phyloP scores from a whole-genome alignment of 2,888 invertebrate species.

The Eulithis prunata region DNA sequence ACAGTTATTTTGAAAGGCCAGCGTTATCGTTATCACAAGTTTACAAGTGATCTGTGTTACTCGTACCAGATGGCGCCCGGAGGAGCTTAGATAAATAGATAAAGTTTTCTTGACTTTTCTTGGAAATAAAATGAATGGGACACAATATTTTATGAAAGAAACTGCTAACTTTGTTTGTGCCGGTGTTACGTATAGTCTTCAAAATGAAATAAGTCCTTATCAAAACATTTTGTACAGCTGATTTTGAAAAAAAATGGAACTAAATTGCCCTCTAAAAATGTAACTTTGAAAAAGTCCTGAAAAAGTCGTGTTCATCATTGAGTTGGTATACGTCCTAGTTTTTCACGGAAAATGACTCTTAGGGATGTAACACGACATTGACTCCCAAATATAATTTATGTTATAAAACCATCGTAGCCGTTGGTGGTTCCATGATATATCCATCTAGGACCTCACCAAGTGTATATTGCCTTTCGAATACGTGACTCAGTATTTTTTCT shows the following conservation, averaged over 20 bases:
- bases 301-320: neutral
- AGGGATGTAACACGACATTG: neutral
- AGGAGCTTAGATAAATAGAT: constrained; percentile 9
- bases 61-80: constrained; percentile 11
- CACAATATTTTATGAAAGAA: constrained; percentile 5
- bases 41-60: constrained; percentile 12
- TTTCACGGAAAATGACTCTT: constrained; percentile 4
- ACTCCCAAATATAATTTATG: neutral
- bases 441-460: too few relatives aligned
- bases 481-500: too few relatives aligned
- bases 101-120: constrained; percentile 6
- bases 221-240: constrained; percentile 3
- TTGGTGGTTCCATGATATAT: too few relatives aligned
- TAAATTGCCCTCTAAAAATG: constrained; percentile 14
- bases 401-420: too few relatives aligned
- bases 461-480: too few relatives aligned
- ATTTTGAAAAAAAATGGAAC: neutral
- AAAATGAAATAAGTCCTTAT: neutral
- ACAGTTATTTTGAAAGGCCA: neutral
- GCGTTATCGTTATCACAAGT: constrained; percentile 13
- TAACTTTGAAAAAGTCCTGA: constrained; percentile 5
- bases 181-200: neutral
- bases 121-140: constrained; percentile 7
- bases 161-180: neutral
- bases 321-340: neutral